Evolutionary conservation across 2,888 invertebrate species (phyloP).

Genomic region (Neuroscelio doddi): DNA sequence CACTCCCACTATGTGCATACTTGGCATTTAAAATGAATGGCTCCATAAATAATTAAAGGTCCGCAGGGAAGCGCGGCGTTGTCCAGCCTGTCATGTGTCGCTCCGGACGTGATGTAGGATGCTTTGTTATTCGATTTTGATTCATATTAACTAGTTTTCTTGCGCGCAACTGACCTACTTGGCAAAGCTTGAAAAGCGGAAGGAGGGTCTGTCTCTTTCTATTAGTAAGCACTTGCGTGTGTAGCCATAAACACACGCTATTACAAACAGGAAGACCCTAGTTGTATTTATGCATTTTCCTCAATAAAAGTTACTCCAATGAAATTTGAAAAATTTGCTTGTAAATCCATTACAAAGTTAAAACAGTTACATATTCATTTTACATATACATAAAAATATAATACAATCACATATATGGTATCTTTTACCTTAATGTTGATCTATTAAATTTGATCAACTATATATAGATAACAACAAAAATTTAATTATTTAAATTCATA

Average conservation of each 20-base stretch:
- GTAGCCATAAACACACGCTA: constrained; percentile 5
- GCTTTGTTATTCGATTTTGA: constrained; percentile 41
- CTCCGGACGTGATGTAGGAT: constrained; percentile 12
- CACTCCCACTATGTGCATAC: constrained; percentile 58
- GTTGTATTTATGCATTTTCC: background rate
- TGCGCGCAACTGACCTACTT: constrained; percentile 53
- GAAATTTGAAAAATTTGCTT: background rate
- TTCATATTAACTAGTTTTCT: constrained; percentile 45
- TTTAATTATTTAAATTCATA: too few species aligned
- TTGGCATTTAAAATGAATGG: constrained; percentile 46
- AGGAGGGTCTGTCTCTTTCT: constrained; percentile 44
- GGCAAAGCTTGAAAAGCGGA: constrained; percentile 51
- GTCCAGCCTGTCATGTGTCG: constrained; percentile 3
- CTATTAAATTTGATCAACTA: too few species aligned
- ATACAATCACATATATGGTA: too few species aligned
- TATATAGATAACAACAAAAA: too few species aligned
- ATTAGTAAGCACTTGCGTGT: constrained; percentile 1
- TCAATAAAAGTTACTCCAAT: too few species aligned
- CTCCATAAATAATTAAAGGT: constrained; percentile 46
- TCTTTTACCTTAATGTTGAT: too few species aligned
- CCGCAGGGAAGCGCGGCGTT: constrained; percentile 28
- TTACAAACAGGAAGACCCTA: constrained; percentile 35
- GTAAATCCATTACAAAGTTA: background rate
- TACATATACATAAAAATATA: too few species aligned
- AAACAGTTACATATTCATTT: too few species aligned